Conservation (phyloP, 2,797 vertebrate genomes). For the Vipera ursinii region DNA sequence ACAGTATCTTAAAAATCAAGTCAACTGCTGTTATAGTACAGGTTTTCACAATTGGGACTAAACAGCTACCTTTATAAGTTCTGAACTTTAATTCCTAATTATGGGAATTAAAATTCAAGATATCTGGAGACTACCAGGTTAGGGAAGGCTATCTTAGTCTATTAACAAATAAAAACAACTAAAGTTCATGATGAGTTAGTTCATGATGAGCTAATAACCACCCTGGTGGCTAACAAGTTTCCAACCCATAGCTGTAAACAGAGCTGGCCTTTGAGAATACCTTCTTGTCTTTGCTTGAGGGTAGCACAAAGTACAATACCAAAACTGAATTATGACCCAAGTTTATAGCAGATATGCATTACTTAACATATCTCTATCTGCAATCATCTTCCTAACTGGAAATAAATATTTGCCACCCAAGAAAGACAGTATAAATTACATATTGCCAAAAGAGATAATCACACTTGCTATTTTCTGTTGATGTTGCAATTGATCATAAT, state of each 20-base stretch:
- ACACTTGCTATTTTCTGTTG: background rate
- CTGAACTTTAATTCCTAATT: background rate
- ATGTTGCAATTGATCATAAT: background rate
- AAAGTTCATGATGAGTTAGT: background rate
- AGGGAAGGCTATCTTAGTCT: background rate
- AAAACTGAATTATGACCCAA: background rate
- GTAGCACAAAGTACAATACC: background rate
- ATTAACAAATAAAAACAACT: background rate
- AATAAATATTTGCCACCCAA: background rate
- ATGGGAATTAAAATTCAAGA: background rate
- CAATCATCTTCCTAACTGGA: background rate
- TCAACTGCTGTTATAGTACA: background rate
- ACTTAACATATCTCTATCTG: background rate
- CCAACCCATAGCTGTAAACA: background rate
- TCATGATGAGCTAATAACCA: background rate
- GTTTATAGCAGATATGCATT: constrained; percentile 6
- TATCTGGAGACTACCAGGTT: background rate
- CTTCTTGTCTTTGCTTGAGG: constrained; percentile 12
- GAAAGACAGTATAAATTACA: background rate
- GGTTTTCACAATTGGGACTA: background rate
- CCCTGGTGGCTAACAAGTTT: background rate
- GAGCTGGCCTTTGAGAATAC: constrained; percentile 9
- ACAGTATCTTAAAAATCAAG: background rate
- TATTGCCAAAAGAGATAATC: background rate
- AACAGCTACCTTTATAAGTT: background rate